Base-by-base conservation (phyloP, 2,888 invertebrate genomes). In the Diaprepes abbreviatus region DNA sequence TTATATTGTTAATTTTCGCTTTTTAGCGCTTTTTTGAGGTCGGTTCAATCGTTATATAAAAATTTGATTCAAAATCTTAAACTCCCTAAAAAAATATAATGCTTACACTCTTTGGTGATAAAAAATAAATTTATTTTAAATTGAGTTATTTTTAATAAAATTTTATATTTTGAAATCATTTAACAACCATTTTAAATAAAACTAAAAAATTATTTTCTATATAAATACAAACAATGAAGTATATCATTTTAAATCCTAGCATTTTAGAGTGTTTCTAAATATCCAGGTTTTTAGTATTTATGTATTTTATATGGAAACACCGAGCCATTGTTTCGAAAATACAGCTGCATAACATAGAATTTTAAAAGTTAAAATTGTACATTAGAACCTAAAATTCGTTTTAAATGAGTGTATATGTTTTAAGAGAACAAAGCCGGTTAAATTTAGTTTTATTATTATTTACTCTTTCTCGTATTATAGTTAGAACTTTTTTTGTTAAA, bases 301-400 rank as follows among this genome's bases (percentile, higher is more conserved):
- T 43, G 43, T 43, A 43, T 43, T 43, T 19, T 43, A 43, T 21
- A 43, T 43, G 43, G n/a, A 43, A 43, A 19, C 10, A n/a, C 21
- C 43, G 19, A 7, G 43, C 43, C 21, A 43, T 21, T 21, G 19
- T 40, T 43, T 43, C 43, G 6, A 10, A 43, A 21, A 43, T 43
- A 43, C 43, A 43, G 43, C 40, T 40, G 24, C 24, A 24, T 24
- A 24, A 17, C 5, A 40, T 9, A 33, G 7, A 40, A 17, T 40
- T 40, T 38, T 40, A 40, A 40, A 17, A 40, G 40, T 17, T 40
- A 40, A 40, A 38, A 7, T 40, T 40, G 40, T 17, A 40, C 43
- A 43, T 43, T 43, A 43, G 21, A 12, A 43, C 19, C 1, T n/a
- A n/a, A 43, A 43, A 21, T 43, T 43, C 43, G n/a, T 4, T 43